Conservation (phyloP, 2,888 invertebrate genomes). For the Cheilosia vulpina region DNA sequence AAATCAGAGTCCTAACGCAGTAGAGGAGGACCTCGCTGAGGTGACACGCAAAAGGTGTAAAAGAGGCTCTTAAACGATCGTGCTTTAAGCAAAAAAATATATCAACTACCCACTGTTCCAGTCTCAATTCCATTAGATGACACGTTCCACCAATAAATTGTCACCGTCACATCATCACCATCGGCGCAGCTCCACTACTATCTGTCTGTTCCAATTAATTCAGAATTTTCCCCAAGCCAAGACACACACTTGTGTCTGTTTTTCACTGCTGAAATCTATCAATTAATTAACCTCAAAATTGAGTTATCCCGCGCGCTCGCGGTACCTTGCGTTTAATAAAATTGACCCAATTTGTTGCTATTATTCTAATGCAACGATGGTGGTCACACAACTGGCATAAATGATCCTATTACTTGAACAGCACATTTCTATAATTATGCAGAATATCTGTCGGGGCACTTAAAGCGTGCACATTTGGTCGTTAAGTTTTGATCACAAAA, state of each 20-base stretch:
- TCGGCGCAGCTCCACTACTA: neutral
- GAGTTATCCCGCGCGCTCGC: slow-evolving; percentile 6
- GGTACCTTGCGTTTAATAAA: slow-evolving; percentile 36
- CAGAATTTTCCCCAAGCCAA: neutral
- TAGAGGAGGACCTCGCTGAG: too few relatives aligned
- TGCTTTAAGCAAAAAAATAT: neutral
- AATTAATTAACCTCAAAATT: slow-evolving; percentile 46
- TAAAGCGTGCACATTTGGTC: slow-evolving; percentile 3
- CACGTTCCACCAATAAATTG: slow-evolving; percentile 15
- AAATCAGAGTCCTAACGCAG: too few relatives aligned
- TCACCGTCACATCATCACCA: neutral
- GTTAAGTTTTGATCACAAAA: neutral
- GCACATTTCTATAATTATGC: slow-evolving; percentile 18
- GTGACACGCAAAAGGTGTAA: too few relatives aligned
- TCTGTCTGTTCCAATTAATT: slow-evolving; percentile 13
- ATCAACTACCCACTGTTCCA: neutral
- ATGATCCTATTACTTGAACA: slow-evolving; percentile 22
- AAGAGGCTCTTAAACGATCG: too few relatives aligned
- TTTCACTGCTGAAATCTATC: slow-evolving; percentile 13
- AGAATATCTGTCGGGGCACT: slow-evolving; percentile 6
- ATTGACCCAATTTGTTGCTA: slow-evolving; percentile 37
- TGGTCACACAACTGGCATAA: slow-evolving; percentile 5
- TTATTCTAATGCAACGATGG: slow-evolving; percentile 14
- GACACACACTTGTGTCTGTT: neutral
- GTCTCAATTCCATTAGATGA: slow-evolving; percentile 2